These are phyloP conservation scores for Drosophila mojavensis DNA, from an alignment of 1,140 invertebrate species.

Conservation along the genomic window DNA sequence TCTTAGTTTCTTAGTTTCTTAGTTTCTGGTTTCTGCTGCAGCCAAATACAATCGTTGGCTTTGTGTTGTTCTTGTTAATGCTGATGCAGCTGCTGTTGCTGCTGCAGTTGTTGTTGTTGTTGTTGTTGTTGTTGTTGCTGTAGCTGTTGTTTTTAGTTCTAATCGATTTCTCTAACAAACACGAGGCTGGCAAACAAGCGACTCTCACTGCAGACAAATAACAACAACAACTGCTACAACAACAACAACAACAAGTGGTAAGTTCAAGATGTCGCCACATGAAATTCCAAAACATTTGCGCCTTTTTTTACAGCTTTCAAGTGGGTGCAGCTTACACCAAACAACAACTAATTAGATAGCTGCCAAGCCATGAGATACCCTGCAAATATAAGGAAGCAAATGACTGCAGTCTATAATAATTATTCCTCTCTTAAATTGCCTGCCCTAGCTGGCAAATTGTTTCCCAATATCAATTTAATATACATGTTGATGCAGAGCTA, in stretches of 20 bases:
- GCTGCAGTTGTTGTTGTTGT: not conserved
- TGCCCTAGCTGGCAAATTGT: too few species aligned
- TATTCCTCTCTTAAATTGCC: too few species aligned
- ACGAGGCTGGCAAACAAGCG: constrained; percentile 66
- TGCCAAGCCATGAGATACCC: constrained; percentile 15
- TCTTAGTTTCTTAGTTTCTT: not conserved
- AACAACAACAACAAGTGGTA: constrained; percentile 50
- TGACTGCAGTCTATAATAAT: too few species aligned
- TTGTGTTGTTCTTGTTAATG: constrained; percentile 54
- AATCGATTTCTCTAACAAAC: constrained; percentile 82
- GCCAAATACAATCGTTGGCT: constrained; percentile 48
- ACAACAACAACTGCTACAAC: constrained; percentile 43
- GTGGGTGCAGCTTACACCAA: constrained; percentile 67
- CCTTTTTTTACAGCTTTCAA: constrained; percentile 76
- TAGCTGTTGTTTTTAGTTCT: constrained; percentile 70
- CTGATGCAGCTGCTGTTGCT: not conserved
- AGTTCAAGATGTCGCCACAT: constrained; percentile 59
- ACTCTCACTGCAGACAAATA: constrained; percentile 67
- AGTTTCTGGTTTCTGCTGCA: constrained; percentile 23
- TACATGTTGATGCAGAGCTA: not conserved
- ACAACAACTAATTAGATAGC: constrained; percentile 16
- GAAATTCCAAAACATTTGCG: constrained; percentile 76
- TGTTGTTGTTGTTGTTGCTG: not conserved
- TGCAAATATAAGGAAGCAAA: not conserved
- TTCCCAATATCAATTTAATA: not conserved